Conservation (phyloP, 2,888 invertebrate genomes). For the Limnephilus rhombicus region DNA sequence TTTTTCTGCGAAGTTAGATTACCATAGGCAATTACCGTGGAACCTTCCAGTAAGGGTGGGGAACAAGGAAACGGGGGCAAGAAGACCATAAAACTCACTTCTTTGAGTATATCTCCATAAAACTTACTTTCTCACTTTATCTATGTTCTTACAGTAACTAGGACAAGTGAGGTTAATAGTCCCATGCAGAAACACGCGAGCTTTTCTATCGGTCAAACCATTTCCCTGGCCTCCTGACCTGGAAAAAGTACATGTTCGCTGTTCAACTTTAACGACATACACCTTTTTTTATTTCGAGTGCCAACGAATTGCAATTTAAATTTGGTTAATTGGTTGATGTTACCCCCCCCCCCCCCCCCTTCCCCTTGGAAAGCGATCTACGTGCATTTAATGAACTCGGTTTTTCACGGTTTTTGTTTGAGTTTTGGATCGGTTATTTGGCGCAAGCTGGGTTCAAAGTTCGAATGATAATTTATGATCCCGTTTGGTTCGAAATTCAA, state of each 20-base stretch:
- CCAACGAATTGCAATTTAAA: neutral
- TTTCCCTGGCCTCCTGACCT: conserved; percentile 20
- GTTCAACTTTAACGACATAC: neutral
- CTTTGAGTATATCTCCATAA: neutral
- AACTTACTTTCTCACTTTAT: conserved; percentile 27
- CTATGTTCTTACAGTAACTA: conserved; percentile 16
- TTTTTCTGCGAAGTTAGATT: conserved; percentile 10
- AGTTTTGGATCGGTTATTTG: neutral
- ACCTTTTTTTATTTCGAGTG: neutral
- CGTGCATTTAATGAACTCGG: neutral
- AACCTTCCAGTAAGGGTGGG: neutral
- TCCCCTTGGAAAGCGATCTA: neutral
- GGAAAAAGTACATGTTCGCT: neutral
- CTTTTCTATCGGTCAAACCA: neutral
- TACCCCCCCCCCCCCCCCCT: too few species aligned
- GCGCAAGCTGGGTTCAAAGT: too few species aligned
- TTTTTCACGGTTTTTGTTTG: neutral
- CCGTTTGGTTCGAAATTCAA: too few species aligned
- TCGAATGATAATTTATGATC: too few species aligned
- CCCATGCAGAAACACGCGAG: conserved; percentile 11
- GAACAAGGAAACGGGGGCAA: neutral
- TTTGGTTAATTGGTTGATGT: neutral
- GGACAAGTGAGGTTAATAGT: conserved; percentile 31
- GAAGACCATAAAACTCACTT: conserved; percentile 31
- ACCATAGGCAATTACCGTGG: conserved; percentile 2